Evolutionary conservation across 2,888 invertebrate species (phyloP), one percentile per base, ranked within the genome.

Genomic region (Augiades crinisus): DNA sequence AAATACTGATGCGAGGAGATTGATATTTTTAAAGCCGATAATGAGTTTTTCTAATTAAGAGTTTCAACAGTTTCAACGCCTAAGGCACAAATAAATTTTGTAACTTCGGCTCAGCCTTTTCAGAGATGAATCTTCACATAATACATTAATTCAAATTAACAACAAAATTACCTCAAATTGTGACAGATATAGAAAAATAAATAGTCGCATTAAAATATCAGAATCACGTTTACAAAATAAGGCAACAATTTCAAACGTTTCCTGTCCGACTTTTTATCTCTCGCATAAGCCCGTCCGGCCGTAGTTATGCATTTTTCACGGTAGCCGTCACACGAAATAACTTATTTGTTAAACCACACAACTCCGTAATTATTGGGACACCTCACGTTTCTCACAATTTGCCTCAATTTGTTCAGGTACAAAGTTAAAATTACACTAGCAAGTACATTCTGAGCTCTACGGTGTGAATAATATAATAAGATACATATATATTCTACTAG

Each of bases 251-350:
- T 24, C 12, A 22, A 5, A 5, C n/a, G 19, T 24, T 12, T 24
- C 24, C 24, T 2, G 7, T 24, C 16, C 14, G 31, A 31, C 33
- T 33, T 43, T 19, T 7, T 31, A 38, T 16, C 43, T 50, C 43
- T 30, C 27, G 43, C 50, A 75, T 77, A 68, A 68, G 24, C 6
- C 63, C 54, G 43, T 75, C 72, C 62, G 41, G 51, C 49, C 59
- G 60, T 75, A 72, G 63, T 79, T 78, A 79, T 71, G 63, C 72
- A 85, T 83, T 82, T 77, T 79, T 76, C 81, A 85, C 81, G 82
- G 82, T 79, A 74, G 69, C 78, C 60, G 65, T 60, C 70, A 68
- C 63, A 68, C 61, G 56, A 67, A 74, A 75, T 76, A 73, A 76
- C 72, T 79, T 77, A 82, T 83, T 81, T 77, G 72, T 70, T 62